Conservation (phyloP, 2,113 vertebrate species). For the Pagrus major region DNA sequence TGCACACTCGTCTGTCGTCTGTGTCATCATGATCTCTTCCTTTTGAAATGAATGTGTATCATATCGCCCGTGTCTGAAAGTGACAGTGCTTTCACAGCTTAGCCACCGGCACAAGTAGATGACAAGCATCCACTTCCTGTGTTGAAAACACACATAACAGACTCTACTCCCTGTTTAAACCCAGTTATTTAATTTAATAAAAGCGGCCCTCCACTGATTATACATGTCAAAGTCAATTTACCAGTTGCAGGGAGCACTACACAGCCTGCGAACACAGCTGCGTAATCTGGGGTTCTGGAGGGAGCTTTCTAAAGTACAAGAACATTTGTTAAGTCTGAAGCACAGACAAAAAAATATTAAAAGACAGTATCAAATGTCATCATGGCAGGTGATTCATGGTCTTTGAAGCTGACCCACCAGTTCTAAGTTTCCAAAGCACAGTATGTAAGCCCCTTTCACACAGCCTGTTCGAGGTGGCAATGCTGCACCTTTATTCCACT, state of each 20-base stretch:
- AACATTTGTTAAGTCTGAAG: background rate
- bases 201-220: constrained; percentile 8
- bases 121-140: constrained; percentile 53
- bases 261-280: background rate
- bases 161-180: constrained; percentile 17
- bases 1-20: constrained; percentile 57
- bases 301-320: background rate
- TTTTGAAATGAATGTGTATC: constrained; percentile 55
- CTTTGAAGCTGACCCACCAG: background rate
- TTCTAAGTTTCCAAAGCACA: no score
- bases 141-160: constrained; percentile 25
- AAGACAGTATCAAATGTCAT: background rate
- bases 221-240: background rate
- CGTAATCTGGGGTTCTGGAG: background rate
- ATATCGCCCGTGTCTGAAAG: constrained; percentile 48
- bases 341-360: no score
- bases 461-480: no score
- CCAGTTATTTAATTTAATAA: constrained; percentile 13
- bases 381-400: background rate
- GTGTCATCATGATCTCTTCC: constrained; percentile 42
- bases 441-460: no score
- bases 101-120: constrained; percentile 25
- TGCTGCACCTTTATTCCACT: no score
- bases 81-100: constrained; percentile 23
- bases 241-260: background rate